Conservation (phyloP, 2,797 vertebrate species). For the Emys orbicularis region DNA sequence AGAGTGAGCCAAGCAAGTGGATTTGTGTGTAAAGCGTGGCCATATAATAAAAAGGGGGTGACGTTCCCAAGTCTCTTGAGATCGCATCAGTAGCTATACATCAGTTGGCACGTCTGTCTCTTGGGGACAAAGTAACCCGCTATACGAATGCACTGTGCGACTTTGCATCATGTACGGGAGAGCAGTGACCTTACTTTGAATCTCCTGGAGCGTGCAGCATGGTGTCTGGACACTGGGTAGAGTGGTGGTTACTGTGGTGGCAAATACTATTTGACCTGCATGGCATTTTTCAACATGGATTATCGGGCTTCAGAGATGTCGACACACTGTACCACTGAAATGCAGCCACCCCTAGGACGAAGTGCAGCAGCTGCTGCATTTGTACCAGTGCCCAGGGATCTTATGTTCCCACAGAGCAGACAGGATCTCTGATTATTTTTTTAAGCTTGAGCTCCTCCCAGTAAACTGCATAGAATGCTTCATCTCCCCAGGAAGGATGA, state of each 20-base stretch:
- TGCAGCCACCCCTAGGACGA: neutral
- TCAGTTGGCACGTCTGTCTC: neutral
- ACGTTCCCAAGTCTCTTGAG: neutral
- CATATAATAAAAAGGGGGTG: neutral
- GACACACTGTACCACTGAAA: neutral
- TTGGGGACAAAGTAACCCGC: neutral
- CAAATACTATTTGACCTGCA: neutral
- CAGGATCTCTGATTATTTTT: neutral
- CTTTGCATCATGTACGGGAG: neutral
- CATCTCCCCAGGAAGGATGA: neutral
- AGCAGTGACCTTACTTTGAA: neutral
- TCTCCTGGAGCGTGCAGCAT: neutral
- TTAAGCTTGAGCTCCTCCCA: neutral
- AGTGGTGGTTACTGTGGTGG: fast-evolving
- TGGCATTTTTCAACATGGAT: neutral
- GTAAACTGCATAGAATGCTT: neutral
- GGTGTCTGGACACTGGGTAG: neutral
- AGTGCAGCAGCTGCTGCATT: neutral
- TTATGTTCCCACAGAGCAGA: neutral
- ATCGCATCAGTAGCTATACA: neutral
- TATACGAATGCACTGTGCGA: neutral
- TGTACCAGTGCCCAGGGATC: neutral
- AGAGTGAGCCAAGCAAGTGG: neutral
- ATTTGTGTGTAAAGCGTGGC: neutral
- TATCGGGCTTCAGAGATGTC: neutral